These are phyloP conservation scores for human DNA, from an alignment of 2,113 vertebrate species.

Conservation along the genomic window GRCh38 chr3:129007001-129007500, in stretches of 20 bases:
- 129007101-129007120: background rate
- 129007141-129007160: background rate
- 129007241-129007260: no score
- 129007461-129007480: no score
- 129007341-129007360: no score
- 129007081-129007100: background rate
- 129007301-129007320: background rate
- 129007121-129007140: background rate
- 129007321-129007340: background rate
- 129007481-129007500: background rate
- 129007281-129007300: background rate
- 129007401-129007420: background rate
- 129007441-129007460: no score
- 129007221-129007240: background rate
- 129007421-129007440: slow-evolving; percentile 23
- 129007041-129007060: background rate
- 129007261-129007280: background rate
- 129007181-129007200: background rate
- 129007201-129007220: background rate
- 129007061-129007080: background rate
- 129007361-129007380: background rate
- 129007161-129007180: no score
- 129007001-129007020: background rate
- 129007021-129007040: background rate
- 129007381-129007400: background rate